Conservation (phyloP, 2,797 vertebrate genomes). For the Pseudochaenichthys georgianus region DNA sequence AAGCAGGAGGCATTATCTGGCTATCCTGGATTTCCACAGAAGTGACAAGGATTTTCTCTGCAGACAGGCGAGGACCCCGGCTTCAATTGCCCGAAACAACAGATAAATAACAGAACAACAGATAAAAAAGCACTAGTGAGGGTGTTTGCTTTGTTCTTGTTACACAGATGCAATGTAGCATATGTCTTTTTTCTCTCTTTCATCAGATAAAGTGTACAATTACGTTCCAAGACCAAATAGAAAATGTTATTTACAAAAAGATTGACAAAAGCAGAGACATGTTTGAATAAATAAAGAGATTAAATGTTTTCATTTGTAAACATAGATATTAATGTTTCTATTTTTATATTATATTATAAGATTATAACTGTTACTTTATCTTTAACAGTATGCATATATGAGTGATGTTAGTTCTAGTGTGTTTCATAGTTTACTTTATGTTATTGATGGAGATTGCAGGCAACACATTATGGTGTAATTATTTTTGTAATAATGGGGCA, state of each 20-base stretch:
- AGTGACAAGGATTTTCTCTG: slow-evolving; percentile 50
- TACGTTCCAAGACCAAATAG: not conserved
- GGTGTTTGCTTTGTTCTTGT: slow-evolving; percentile 17
- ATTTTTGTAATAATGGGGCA: slow-evolving; percentile 3
- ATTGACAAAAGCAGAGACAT: not conserved
- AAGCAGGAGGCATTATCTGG: slow-evolving; percentile 63
- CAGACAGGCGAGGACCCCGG: not conserved
- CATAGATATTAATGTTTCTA: not conserved
- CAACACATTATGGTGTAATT: not conserved
- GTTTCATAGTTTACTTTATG: not conserved
- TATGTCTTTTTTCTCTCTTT: slow-evolving; percentile 12
- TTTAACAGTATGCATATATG: not conserved
- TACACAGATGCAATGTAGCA: slow-evolving; percentile 1
- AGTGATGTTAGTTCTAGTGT: not conserved
- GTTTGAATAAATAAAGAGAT: not conserved
- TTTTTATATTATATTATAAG: no score
- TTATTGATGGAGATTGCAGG: slow-evolving; percentile 1
- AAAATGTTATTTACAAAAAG: not conserved
- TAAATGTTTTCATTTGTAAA: not conserved
- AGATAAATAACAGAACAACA: slow-evolving; percentile 38
- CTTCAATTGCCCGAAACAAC: slow-evolving; percentile 8
- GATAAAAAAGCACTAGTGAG: slow-evolving; percentile 40
- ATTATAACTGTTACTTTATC: not conserved
- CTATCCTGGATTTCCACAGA: slow-evolving; percentile 50
- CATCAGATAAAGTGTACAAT: slow-evolving; percentile 24